Conservation (phyloP, 2,113 vertebrate species). For the Notarius quadriscutis region DNA sequence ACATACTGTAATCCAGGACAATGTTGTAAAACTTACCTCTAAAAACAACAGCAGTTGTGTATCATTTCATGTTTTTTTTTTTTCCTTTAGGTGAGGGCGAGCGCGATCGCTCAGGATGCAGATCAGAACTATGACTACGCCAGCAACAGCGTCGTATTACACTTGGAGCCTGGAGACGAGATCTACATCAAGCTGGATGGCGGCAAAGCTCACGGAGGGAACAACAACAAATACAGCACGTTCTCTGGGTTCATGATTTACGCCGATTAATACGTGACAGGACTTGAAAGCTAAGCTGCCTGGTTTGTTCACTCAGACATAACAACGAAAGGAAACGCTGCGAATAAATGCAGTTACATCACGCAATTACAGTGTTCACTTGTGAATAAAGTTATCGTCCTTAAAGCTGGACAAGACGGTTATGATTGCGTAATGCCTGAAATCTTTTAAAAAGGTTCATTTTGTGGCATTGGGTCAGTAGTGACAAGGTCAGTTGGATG, state of each 20-base stretch:
- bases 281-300: not conserved
- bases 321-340: not conserved
- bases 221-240: slow-evolving; percentile 99
- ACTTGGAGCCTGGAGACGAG: slow-evolving; percentile 94
- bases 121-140: slow-evolving; percentile 99
- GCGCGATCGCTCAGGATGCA: slow-evolving; percentile 95
- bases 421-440: not conserved
- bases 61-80: not conserved
- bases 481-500: not conserved
- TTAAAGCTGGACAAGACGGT: slow-evolving; percentile 16
- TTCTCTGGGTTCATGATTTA: slow-evolving; percentile 99
- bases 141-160: slow-evolving; percentile 95
- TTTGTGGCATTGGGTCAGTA: not conserved
- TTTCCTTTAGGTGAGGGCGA: slow-evolving; percentile 86
- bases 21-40: not conserved
- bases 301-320: not conserved
- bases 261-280: slow-evolving; percentile 80
- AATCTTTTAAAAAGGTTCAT: not conserved
- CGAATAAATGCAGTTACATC: not conserved
- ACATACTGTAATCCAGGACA: not conserved
- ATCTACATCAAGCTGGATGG: slow-evolving; percentile 98
- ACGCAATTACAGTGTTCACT: not conserved
- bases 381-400: not conserved
- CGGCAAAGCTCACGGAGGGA: slow-evolving; percentile 95
- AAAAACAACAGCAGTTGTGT: not conserved